A percentile compares a stretch with the other conserved stretches of the same genome.
Evolutionary conservation across 2,113 vertebrate species (phyloP).

Genomic region (Scomber colias): DNA sequence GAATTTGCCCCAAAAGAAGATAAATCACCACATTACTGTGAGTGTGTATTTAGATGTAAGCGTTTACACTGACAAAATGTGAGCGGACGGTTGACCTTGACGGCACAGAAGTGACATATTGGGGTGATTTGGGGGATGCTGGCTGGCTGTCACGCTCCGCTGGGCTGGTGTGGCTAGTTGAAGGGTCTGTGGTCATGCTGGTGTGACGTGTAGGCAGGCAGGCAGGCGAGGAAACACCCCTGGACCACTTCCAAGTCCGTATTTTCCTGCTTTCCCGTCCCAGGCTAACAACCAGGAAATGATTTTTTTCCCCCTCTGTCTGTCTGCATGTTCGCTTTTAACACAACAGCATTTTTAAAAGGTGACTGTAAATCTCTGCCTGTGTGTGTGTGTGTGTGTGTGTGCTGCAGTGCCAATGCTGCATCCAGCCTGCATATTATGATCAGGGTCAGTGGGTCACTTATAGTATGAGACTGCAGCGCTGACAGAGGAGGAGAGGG

Average conservation of each 20-base stretch:
- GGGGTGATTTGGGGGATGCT: slow-evolving; percentile 71
- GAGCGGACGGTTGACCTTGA: slow-evolving; percentile 80
- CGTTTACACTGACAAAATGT: slow-evolving; percentile 58
- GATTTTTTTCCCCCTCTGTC: slow-evolving; percentile 43
- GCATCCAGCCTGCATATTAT: slow-evolving; percentile 41
- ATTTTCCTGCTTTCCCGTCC: slow-evolving; percentile 65
- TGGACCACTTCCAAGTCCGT: slow-evolving; percentile 57
- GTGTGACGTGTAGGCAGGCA: slow-evolving; percentile 44
- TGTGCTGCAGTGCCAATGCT: slow-evolving; percentile 26
- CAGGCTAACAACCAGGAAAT: slow-evolving; percentile 65
- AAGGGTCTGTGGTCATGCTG: slow-evolving; percentile 44
- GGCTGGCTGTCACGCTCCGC: slow-evolving; percentile 61
- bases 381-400: slow-evolving; percentile 24
- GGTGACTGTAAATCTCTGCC: slow-evolving; percentile 48
- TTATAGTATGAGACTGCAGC: slow-evolving; percentile 46
- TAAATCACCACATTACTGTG: slow-evolving; percentile 41
- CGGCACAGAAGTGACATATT: slow-evolving; percentile 80
- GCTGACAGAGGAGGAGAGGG: neutral
- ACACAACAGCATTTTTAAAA: slow-evolving; percentile 66
- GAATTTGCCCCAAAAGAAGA: slow-evolving; percentile 36
- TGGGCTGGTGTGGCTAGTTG: slow-evolving; percentile 59
- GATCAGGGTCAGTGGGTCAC: slow-evolving; percentile 84
- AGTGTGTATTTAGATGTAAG: slow-evolving; percentile 59
- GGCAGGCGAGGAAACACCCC: slow-evolving; percentile 45
- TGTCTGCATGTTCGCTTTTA: slow-evolving; percentile 52